Evolutionary conservation across 1,140 invertebrate genomes (phyloP), one percentile per base, ranked within the genome.

Genomic region (Mactra quadrangularis): DNA sequence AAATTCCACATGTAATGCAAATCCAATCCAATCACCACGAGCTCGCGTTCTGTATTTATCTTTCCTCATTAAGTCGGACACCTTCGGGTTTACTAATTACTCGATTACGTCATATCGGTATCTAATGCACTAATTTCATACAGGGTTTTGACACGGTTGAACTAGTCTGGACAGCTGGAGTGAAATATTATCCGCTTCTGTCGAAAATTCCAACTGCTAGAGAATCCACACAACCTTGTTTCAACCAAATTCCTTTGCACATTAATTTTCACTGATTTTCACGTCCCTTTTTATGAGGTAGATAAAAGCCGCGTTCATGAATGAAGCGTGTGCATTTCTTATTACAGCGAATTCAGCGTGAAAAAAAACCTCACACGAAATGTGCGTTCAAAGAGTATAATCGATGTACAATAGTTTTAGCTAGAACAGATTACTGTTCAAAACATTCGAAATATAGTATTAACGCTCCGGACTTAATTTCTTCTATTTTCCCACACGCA

Each of bases 101-200:
- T 71, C 4, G 29, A 25, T 71, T 52, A 71, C 68, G 68, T 71
- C 47, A 71, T 9, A 15, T 15, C 15, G 15, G 38, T 41, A 41
- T 41, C 38, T 7, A 6, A 15, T 41, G 38, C 47, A 9, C n/a
- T 35, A 15, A 4, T 19, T 15, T 9, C 68, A 71, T 27, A 71
- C 68, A 6, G 68, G 35, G 50, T 25, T 71, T 71, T 71, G 68
- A 71, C 68, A 41, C 68, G 47, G 47, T 52, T 15, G 68, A 47
- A 71, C 35, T 27, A n/a, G 41, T 31, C 47, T 22, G 9, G 25
- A 52, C 68, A 53, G 68, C 68, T 27, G 47, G 68, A 71, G 19
- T 55, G 41, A 47, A 41, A 66, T 4, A 4, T 27, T 55, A 27
- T 9, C 19, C 52, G 52, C 17, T 9, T 22, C 52, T 9, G 17